Percentiles rank a stretch among this genome's conserved stretches.
Conservation (phyloP, 2,797 vertebrate species). For the Oreonectes daqikongensis region DNA sequence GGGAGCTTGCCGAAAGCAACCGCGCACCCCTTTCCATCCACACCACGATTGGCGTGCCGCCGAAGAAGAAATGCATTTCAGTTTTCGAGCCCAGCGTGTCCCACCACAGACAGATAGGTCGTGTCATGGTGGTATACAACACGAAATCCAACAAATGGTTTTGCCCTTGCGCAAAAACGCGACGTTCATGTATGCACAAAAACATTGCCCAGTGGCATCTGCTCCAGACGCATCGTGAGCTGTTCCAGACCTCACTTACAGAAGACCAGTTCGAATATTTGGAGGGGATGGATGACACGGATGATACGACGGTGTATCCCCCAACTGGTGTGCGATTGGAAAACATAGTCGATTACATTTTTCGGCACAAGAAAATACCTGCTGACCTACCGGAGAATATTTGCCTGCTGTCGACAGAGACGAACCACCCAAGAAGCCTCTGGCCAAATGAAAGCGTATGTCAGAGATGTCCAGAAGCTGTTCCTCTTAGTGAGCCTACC, state of each 20-base stretch:
- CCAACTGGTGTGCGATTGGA: neutral
- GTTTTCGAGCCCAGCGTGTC: slow-evolving; percentile 24
- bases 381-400: slow-evolving; percentile 7
- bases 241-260: neutral
- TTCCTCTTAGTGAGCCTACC: slow-evolving; percentile 1
- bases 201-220: slow-evolving; percentile 43
- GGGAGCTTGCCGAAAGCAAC: neutral
- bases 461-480: slow-evolving; percentile 10
- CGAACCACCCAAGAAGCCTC: slow-evolving; percentile 4
- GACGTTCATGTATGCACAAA: slow-evolving; percentile 14
- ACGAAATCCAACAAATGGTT: slow-evolving; percentile 18
- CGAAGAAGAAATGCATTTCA: slow-evolving; percentile 2
- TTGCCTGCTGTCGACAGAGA: neutral
- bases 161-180: slow-evolving; percentile 22
- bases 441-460: slow-evolving; percentile 17
- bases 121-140: slow-evolving; percentile 25
- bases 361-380: slow-evolving; percentile 21
- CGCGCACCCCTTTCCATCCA: neutral
- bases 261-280: neutral
- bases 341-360: slow-evolving; percentile 10
- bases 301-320: neutral
- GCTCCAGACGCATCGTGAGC: slow-evolving; percentile 10
- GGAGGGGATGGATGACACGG: neutral
- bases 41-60: neutral
- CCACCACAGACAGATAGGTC: slow-evolving; percentile 17